These are phyloP conservation scores for Dexiosoma caninum DNA, from an alignment of 2,888 invertebrate genomes.

Conservation along the genomic window DNA sequence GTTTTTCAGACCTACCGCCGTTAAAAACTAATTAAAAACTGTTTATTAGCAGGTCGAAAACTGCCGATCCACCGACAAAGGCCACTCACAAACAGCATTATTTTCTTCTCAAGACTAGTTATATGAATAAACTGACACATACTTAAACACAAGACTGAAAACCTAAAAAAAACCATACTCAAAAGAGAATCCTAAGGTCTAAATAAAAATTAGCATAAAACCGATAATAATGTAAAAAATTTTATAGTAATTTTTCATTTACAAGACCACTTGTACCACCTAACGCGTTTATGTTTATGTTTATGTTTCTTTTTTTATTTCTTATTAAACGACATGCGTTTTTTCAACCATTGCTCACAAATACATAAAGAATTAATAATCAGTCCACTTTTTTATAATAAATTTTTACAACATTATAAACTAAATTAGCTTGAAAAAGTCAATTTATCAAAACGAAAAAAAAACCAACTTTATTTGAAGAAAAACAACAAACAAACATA, in stretches of 20 bases:
- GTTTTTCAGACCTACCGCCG: slow-evolving; percentile 67
- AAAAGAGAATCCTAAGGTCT: slow-evolving; percentile 28
- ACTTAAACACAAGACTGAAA: slow-evolving; percentile 7
- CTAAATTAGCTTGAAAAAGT: slow-evolving; percentile 69
- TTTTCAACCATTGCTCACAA: background rate
- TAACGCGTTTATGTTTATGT: background rate
- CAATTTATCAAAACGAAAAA: slow-evolving; percentile 69
- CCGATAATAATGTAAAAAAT: slow-evolving; percentile 62
- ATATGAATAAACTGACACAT: slow-evolving; percentile 36
- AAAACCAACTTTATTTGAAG: background rate
- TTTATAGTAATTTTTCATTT: slow-evolving; percentile 70
- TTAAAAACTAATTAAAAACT: slow-evolving; percentile 72
- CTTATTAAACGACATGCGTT: background rate
- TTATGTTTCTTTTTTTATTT: background rate
- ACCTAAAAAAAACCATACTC: background rate
- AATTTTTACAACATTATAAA: slow-evolving; percentile 70
- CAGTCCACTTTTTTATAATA: background rate
- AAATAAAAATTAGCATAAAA: slow-evolving; percentile 66
- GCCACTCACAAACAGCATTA: slow-evolving; percentile 24
- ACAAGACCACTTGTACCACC: slow-evolving; percentile 60
- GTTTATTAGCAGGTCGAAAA: slow-evolving; percentile 66
- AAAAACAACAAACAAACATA: slow-evolving; percentile 46
- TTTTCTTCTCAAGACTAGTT: slow-evolving; percentile 19
- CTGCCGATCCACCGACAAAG: slow-evolving; percentile 29
- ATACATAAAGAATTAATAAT: background rate